A percentile compares a stretch with the other conserved stretches of the same genome.
These are phyloP conservation scores for Liposcelis brunnea DNA, from an alignment of 2,888 invertebrate genomes.

Conservation along the genomic window DNA sequence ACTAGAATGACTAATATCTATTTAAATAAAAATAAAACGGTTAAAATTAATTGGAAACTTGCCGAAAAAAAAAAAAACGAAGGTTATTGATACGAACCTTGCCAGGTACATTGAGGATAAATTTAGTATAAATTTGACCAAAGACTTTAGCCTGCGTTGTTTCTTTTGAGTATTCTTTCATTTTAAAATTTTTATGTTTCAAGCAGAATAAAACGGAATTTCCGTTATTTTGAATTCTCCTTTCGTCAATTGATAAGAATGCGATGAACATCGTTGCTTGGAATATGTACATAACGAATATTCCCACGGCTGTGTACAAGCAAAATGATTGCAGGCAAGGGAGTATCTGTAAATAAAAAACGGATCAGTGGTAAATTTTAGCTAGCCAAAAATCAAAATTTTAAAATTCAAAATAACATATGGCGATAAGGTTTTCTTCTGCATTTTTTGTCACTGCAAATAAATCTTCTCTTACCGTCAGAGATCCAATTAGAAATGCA, in stretches of 20 bases:
- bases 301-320: slow-evolving; percentile 59
- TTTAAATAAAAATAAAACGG: slow-evolving; percentile 17
- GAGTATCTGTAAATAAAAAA: slow-evolving; percentile 37
- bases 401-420: slow-evolving; percentile 6
- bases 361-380: slow-evolving; percentile 3
- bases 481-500: slow-evolving; percentile 60
- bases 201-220: slow-evolving; percentile 53
- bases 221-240: slow-evolving; percentile 39
- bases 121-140: slow-evolving; percentile 39
- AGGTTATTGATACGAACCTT: slow-evolving; percentile 31
- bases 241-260: slow-evolving; percentile 53
- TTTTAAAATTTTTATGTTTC: slow-evolving; percentile 36
- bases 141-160: slow-evolving; percentile 40
- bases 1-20: slow-evolving; percentile 38
- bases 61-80: too few species aligned
- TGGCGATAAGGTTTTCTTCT: neutral
- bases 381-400: neutral
- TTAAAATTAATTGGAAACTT: too few species aligned
- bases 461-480: slow-evolving; percentile 53
- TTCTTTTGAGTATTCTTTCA: slow-evolving; percentile 34
- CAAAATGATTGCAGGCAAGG: slow-evolving; percentile 70
- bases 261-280: slow-evolving; percentile 70
- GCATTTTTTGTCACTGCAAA: neutral
- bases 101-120: slow-evolving; percentile 45
- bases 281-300: slow-evolving; percentile 55